Evolutionary conservation across 2,888 invertebrate genomes (phyloP), one percentile per base, ranked within the genome.

Genomic region (Pollenia labialis): DNA sequence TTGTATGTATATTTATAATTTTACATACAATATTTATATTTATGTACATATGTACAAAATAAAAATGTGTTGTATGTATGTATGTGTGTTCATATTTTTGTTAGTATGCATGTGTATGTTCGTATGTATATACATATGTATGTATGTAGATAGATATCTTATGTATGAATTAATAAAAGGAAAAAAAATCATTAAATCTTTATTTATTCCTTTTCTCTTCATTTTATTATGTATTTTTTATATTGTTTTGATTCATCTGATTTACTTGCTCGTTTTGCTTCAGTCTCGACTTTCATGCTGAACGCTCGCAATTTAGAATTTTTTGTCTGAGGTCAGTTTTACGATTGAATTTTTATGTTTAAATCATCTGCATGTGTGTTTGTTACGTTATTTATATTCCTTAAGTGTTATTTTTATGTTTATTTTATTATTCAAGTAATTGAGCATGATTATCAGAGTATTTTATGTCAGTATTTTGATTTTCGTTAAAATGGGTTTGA

Each of bases 281-380:
- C 14, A 8, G 42, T n/a, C 4, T 62, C 32, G 6, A 16, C 81
- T 71, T 85, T 75, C 64, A 85, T 84, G 74, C 64, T 80, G 62
- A 75, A 74, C 56, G 74, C 69, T 84, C 88, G 18, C 75, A 87
- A 87, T 85, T 62, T 58, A 50, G n/a, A 85, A 75, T 52, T 32
- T 50, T 71, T 87, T 87, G 88, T 81, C 81, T 50, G 23, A 85
- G 88, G 88, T 88, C 88, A 88, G 88, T 88, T 88, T 87, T 88
- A 87, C 69, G 68, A 64, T 66, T 74, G 52, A 69, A 72, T 64
- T 68, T 58, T 44, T 60, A 75, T 82, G 48, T 44, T 12, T 16
- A 48, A 44, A 71, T 23, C 14, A 50, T 62, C 11, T 75, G 16
- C 18, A 23, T 18, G 18, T 56, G 44, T 52, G 40, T 11, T 12